Conservation (phyloP, 2,113 vertebrate genomes). For the Petromus typicus region DNA sequence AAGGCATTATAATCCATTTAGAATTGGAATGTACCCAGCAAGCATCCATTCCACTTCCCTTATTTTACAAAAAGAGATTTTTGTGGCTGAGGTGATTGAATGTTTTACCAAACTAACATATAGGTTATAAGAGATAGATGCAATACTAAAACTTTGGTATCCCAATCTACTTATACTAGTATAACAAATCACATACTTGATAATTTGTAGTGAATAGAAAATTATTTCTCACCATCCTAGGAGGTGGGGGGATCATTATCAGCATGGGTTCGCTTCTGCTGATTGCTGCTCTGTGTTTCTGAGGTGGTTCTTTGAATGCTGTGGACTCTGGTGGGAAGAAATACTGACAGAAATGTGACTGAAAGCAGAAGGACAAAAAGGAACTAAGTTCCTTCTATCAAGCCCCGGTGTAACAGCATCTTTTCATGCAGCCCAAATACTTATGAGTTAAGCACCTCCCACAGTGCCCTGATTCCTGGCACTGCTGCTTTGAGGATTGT, state of each 20-base stretch:
- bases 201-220: background rate
- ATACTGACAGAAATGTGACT: too few species aligned
- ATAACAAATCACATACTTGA: background rate
- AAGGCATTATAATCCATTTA: background rate
- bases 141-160: background rate
- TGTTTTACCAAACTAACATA: background rate
- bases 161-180: background rate
- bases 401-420: background rate
- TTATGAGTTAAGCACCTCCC: background rate
- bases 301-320: background rate
- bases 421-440: background rate
- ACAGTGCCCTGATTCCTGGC: background rate
- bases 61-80: slow-evolving; percentile 2
- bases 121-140: background rate
- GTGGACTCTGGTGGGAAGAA: background rate
- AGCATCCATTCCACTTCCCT: background rate
- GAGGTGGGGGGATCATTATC: background rate
- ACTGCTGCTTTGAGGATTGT: background rate
- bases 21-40: background rate
- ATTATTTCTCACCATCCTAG: background rate
- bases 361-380: background rate
- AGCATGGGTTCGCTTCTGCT: background rate
- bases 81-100: background rate
- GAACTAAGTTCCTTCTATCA: background rate
- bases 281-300: background rate